Evolutionary conservation across 1,140 invertebrate species (phyloP).

Genomic region (Forficula auricularia): DNA sequence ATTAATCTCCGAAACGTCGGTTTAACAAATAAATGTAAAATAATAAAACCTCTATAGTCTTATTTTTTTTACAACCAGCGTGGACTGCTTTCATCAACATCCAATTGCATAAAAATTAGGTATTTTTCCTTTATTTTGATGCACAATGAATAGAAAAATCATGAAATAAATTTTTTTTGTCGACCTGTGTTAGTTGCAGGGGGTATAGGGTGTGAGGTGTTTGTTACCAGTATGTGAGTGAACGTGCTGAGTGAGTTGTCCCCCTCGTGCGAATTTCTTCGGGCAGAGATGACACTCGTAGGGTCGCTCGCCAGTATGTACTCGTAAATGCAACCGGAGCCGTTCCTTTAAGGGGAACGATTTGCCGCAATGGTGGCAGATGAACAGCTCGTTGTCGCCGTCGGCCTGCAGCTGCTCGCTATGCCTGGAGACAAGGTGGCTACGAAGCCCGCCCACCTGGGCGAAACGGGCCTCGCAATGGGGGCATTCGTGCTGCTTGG

Average conservation of each 20-base stretch:
- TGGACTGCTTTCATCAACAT: too few relatives aligned
- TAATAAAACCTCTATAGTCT: too few relatives aligned
- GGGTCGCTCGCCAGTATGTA: conserved; percentile 73
- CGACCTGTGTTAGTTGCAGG: too few relatives aligned
- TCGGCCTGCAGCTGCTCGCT: conserved; percentile 28
- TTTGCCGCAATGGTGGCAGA: conserved; percentile 50
- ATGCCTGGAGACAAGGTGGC: conserved; percentile 38
- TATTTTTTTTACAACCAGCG: too few relatives aligned
- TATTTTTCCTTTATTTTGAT: too few relatives aligned
- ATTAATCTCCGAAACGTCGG: too few relatives aligned
- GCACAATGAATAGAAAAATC: too few relatives aligned
- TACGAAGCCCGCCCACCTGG: conserved; percentile 47
- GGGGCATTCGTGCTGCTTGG: conserved; percentile 43
- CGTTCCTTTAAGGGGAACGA: conserved; percentile 56
- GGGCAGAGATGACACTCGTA: conserved; percentile 70
- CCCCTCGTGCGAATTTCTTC: conserved; percentile 63
- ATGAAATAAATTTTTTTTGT: too few relatives aligned
- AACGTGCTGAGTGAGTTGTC: conserved; percentile 67
- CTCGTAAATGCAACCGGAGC: conserved; percentile 55
- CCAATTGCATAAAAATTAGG: too few relatives aligned
- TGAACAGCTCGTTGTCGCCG: conserved; percentile 32
- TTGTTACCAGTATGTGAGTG: conserved; percentile 61
- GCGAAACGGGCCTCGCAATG: conserved; percentile 55
- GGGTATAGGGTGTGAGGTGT: too few relatives aligned
- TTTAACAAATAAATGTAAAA: too few relatives aligned